Evolutionary conservation across 1,140 invertebrate species (phyloP), one percentile per base, ranked within the genome.

Genomic region (Chironomus striatipennis): DNA sequence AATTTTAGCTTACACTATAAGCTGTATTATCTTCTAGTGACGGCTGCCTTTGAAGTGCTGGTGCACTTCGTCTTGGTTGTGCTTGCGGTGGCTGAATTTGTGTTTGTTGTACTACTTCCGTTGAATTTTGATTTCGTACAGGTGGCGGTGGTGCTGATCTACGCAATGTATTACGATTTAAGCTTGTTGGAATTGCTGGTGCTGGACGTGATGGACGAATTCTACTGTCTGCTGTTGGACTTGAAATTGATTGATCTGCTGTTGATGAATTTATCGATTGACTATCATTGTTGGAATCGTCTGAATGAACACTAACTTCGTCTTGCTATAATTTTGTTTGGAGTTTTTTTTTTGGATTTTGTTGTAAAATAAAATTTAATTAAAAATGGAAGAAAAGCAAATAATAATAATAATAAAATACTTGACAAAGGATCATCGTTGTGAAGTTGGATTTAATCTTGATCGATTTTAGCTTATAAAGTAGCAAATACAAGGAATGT

Each of bases 1-100:
- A 70, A 70, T 18, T 70, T 57, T 57, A 9, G 4, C 65, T 70
- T 70, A 70, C 65, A 70, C 20, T 76, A 75, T 78, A 77, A 76
- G 81, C 77, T 70, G 81, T 76, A 47, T 76, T 81, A 78, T 82
- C 81, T 77, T 82, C 81, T 74, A 79, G 78, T 75, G 81, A 82
- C 3, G n/a, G 9, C 10, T 70, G 65, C 9, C 65, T 18, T 18
- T 70, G 65, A n/a, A 70, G 9, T 6, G n/a, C 18, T 21, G 65
- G 65, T 20, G 65, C 17, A 80, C 81, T 81, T 75, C 81, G 78
- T 78, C 81, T 15, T 42, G 74, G 24, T 24, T 64, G 47, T 2
- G 43, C 21, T 72, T 24, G 17, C n/a, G 21, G 67, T 17, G 9
- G 21, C 24, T n/a, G 34, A 9, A 5, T 4, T 20, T 24, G n/a